Evolutionary conservation across 2,888 invertebrate genomes (phyloP), one percentile per base, ranked within the genome.

Genomic region (Ceratothoa steindachneri): DNA sequence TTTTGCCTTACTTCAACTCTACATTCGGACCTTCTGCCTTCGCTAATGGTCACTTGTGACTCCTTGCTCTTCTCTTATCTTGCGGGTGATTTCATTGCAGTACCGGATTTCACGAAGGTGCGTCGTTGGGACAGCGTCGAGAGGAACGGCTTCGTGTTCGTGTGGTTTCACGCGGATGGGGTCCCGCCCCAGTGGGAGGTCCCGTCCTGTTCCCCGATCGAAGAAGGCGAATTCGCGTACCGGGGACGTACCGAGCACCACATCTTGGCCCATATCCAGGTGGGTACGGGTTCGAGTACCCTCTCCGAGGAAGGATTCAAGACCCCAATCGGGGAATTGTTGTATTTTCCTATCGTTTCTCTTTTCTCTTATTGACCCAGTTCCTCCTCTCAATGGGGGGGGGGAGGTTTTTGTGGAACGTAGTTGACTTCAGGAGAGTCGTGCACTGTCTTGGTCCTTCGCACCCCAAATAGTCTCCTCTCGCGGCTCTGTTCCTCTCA

Each of bases 131-230:
- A 71, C 30, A 76, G 73, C 29, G 68, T 51, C 7, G 81, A 81
- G 69, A 29, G 75, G 52, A 80, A 79, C 55, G 81, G 81, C 7
- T 72, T 74, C 30, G 67, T 81, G n/a, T 79, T 75, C 68, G 75
- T 81, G 67, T 81, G 81, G 81, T 72, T 77, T 65, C 77, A 81
- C 71, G 78, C 81, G 15, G 80, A 81, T 68, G 73, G 69, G 7
- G 24, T 73, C 15, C 65, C 53, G 0, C 79, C 81, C 1, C 27
- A n/a, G 53, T 81, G 81, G 81, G 41, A 66, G 22, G 64, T 79
- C 9, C 73, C 75, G 0, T 64, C 65, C 24, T n/a, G 77, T n/a
- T 19, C n/a, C 15, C 30, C 74, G 29, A 67, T 80, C 27, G 51
- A 73, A n/a, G 1, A 29, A 1, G 74, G 75, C 0, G 41, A 53